These are phyloP conservation scores for Aptenodytes forsteri DNA, from an alignment of 2,113 vertebrate genomes.

Conservation along the genomic window DNA sequence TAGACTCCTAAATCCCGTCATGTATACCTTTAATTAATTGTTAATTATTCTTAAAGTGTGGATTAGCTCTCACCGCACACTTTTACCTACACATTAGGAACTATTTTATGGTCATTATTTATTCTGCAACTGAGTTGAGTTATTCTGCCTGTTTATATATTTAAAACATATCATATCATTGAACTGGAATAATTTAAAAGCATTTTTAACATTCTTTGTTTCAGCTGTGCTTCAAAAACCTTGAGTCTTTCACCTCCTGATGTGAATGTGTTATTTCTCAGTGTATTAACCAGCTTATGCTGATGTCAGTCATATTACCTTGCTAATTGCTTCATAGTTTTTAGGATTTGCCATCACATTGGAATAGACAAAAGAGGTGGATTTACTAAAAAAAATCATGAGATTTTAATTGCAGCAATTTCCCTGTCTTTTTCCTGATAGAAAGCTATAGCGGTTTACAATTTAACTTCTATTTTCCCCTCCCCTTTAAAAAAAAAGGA, in stretches of 20 bases:
- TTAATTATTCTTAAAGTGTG: conserved; percentile 26
- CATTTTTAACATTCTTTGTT: not conserved
- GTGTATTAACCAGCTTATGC: not conserved
- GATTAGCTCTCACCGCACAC: not conserved
- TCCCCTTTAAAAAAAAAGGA: rapidly evolving
- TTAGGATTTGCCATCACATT: not conserved
- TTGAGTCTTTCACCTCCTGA: not conserved
- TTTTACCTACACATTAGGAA: not conserved
- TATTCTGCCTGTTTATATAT: not conserved
- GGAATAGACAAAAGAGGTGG: not conserved
- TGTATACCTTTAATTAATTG: conserved; percentile 39
- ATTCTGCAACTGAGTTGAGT: not conserved
- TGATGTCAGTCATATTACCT: not conserved
- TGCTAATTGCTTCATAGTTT: not conserved
- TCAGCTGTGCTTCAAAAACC: not conserved
- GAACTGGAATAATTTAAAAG: not conserved
- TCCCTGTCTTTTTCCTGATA: not conserved
- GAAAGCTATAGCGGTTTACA: not conserved
- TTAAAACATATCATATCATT: not conserved
- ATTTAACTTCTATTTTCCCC: not conserved
- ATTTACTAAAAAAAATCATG: not conserved
- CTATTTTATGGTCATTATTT: not conserved
- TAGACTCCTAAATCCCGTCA: not conserved
- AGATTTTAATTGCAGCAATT: conserved; percentile 8
- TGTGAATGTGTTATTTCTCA: not conserved